Evolutionary conservation across 1,140 invertebrate genomes (phyloP), one percentile per base, ranked within the genome.

Genomic region (Macrostomum lignano): DNA sequence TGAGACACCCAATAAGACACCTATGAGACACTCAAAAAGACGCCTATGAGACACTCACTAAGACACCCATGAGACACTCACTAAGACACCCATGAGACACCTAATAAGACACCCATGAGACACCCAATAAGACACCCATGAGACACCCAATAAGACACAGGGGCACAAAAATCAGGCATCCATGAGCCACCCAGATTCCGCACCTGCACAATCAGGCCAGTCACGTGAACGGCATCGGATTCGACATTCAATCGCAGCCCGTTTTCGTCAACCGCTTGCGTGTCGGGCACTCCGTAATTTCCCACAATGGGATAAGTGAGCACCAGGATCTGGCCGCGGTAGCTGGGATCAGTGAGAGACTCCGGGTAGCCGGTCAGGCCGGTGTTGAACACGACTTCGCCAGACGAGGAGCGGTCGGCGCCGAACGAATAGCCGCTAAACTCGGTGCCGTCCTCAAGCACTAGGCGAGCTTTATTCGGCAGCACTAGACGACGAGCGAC

Each of bases 291-390:
- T 7, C 46, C 46, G 38, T 46, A 46, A 26, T 45, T 51, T 3
- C 49, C 49, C 24, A 50, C 43, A 21, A 49, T 45, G 11, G 49
- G 46, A 25, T 46, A 48, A 1, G 47, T 51, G 33, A 47, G 33
- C 10, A 39, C 45, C 33, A 52, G 26, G 17, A 51, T 48, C 30
- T 52, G 49, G 20, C 46, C 43, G 29, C 38, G 33, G 35, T 52
- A 52, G 26, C 42, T 45, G 3, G 49, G 49, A 35, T 49, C 49
- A 24, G 49, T 51, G 23, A 52, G 36, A 2, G 45, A 41, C 38
- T 52, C 49, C 17, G 47, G 47, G 28, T 52, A 51, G 7, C 49
- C 26, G 19, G 26, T 28, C 3, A 28, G 26, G 19, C 26, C 26
- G 19, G 26, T 28, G 19, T 28, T 28, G 19, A 32, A 32, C 20